Conservation (phyloP, 2,888 invertebrate species). For the Seira ritae region DNA sequence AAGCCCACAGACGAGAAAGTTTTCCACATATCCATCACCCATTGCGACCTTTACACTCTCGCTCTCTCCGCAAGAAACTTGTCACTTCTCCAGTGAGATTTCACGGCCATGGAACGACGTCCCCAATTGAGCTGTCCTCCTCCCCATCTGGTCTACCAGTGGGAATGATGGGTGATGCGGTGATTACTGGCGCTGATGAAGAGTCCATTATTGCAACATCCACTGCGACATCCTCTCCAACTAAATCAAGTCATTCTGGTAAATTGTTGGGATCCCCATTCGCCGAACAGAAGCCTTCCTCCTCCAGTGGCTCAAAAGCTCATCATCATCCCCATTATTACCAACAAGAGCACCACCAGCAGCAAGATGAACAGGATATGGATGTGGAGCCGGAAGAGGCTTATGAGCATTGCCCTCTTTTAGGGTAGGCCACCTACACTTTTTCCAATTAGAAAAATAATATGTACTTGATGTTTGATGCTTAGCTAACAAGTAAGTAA, state of each 20-base stretch:
- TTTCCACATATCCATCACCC: slow-evolving; percentile 82
- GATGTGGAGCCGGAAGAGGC: slow-evolving; percentile 56
- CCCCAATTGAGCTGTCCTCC: slow-evolving; percentile 24
- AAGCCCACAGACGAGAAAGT: slow-evolving; percentile 81
- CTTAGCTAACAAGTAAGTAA: too few species aligned
- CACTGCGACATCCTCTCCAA: slow-evolving; percentile 35
- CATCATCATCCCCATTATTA: background rate
- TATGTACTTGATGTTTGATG: too few species aligned
- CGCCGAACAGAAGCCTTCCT: background rate
- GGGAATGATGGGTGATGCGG: slow-evolving; percentile 27
- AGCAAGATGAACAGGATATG: slow-evolving; percentile 18
- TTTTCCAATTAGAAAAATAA: background rate
- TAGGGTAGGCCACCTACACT: slow-evolving; percentile 39
- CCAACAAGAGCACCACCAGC: slow-evolving; percentile 18
- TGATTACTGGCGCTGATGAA: background rate
- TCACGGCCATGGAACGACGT: slow-evolving; percentile 16
- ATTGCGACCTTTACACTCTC: slow-evolving; percentile 79
- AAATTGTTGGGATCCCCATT: slow-evolving; percentile 1
- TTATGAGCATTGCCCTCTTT: slow-evolving; percentile 54
- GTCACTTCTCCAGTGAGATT: slow-evolving; percentile 41
- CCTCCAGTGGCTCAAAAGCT: background rate
- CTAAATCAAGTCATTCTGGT: slow-evolving; percentile 39
- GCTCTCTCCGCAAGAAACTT: slow-evolving; percentile 78
- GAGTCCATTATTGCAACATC: slow-evolving; percentile 1
- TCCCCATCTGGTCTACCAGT: slow-evolving; percentile 6